Evolutionary conservation across 1,140 invertebrate species (phyloP).

Genomic region (Drosophila rufa): DNA sequence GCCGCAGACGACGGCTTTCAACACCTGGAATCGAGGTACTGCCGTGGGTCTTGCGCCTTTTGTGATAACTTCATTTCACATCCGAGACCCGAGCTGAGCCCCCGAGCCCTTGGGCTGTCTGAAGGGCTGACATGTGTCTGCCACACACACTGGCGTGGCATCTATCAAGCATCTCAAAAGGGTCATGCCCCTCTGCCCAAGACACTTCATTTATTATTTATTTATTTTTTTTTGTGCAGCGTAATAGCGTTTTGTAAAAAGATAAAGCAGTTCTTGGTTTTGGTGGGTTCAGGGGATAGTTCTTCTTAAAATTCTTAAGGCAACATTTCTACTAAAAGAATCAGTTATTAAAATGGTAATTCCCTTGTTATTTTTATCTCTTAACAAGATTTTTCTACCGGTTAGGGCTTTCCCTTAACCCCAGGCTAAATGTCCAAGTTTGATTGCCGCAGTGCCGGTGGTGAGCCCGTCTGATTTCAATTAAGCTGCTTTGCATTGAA

Average conservation of each 20-base stretch:
- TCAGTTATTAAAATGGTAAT: too few species aligned
- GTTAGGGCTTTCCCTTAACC: background rate
- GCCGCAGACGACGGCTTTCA: slow-evolving; percentile 41
- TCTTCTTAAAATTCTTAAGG: background rate
- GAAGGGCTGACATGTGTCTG: slow-evolving; percentile 60
- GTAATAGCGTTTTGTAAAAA: slow-evolving; percentile 12
- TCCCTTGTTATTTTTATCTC: background rate
- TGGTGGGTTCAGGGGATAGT: background rate
- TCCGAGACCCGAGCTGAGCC: slow-evolving; percentile 18
- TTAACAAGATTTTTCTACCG: too few species aligned
- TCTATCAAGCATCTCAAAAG: slow-evolving; percentile 44
- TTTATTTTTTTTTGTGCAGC: slow-evolving; percentile 23
- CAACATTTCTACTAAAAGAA: background rate
- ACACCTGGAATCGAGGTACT: slow-evolving; percentile 43
- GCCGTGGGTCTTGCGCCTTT: slow-evolving; percentile 28
- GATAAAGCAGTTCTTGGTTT: background rate
- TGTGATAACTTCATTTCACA: slow-evolving; percentile 58
- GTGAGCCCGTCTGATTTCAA: slow-evolving; percentile 6
- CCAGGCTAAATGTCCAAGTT: background rate
- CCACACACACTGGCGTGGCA: slow-evolving; percentile 43
- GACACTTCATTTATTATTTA: slow-evolving; percentile 24
- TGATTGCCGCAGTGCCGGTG: slow-evolving; percentile 14
- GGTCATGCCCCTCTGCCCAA: slow-evolving; percentile 48
- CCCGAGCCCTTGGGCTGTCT: slow-evolving; percentile 38
- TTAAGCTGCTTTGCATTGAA: slow-evolving; percentile 14